phyloP scores from a whole-genome alignment of 2,113 vertebrate species.

The Grus americana region DNA sequence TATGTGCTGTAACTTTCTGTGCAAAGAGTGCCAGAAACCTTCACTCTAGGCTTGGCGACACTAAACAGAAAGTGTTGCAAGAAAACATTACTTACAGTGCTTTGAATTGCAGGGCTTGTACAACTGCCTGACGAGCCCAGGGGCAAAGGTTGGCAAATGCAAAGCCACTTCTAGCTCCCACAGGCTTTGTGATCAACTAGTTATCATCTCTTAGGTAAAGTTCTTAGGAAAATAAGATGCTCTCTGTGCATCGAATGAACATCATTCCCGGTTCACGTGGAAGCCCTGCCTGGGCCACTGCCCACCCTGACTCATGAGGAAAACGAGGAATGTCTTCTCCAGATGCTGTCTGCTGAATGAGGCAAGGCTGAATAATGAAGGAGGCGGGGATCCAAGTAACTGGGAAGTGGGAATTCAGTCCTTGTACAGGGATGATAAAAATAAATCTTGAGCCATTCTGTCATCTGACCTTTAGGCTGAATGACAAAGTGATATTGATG shows the following conservation, averaged over 20 bases:
- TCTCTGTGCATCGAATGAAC: background rate
- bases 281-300: background rate
- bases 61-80: conserved; percentile 22
- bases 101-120: background rate
- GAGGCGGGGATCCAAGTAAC: background rate
- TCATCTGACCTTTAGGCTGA: conserved; percentile 22
- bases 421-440: background rate
- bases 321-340: background rate
- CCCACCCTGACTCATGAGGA: fast-evolving
- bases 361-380: background rate
- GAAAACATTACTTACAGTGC: conserved; percentile 6
- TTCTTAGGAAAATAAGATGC: background rate
- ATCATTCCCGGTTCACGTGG: background rate
- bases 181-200: background rate
- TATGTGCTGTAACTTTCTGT: background rate
- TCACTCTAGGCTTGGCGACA: background rate
- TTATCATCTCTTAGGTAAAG: background rate
- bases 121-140: background rate
- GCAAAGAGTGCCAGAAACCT: background rate
- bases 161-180: background rate
- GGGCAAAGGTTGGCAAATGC: background rate
- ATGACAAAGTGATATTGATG: background rate
- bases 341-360: background rate
- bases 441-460: background rate
- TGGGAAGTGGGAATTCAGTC: background rate